Percentiles rank a stretch among this genome's conserved stretches.
These are phyloP conservation scores for Platypus cylindrus DNA, from an alignment of 2,888 invertebrate species.

Conservation along the genomic window DNA sequence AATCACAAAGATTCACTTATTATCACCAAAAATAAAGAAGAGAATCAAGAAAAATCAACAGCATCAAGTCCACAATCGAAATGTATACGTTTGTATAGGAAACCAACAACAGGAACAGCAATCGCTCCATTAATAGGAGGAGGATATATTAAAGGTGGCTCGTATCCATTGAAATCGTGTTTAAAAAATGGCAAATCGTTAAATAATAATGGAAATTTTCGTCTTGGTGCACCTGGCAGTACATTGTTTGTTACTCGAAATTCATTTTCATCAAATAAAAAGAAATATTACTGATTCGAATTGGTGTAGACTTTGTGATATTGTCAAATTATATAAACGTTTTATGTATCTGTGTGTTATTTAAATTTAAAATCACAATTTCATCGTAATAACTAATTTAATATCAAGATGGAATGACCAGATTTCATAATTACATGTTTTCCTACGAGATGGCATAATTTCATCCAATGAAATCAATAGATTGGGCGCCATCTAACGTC, in stretches of 20 bases:
- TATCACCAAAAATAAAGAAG: constrained; percentile 24
- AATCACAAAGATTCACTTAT: constrained; percentile 29
- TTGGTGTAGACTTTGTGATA: too few species aligned
- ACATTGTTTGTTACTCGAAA: constrained; percentile 21
- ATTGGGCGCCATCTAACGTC: too few species aligned
- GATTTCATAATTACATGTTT: too few species aligned
- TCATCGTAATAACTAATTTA: too few species aligned
- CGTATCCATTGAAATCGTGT: constrained; percentile 24
- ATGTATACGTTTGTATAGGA: constrained; percentile 24
- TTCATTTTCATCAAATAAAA: constrained; percentile 15
- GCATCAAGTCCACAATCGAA: constrained; percentile 25
- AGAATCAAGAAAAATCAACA: constrained; percentile 19
- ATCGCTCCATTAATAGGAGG: too few species aligned
- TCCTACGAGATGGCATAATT: too few species aligned
- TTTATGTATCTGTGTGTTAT: too few species aligned
- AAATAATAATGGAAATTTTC: constrained; percentile 18
- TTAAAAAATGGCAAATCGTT: constrained; percentile 18
- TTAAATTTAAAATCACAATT: too few species aligned
- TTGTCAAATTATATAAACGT: too few species aligned
- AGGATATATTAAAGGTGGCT: constrained; percentile 23
- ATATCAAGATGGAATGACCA: too few species aligned
- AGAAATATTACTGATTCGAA: too few species aligned
- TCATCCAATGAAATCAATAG: too few species aligned
- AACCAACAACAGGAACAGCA: constrained; percentile 14
- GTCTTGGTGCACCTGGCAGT: constrained; percentile 22